A percentile compares a stretch with the other conserved stretches of the same genome.
phyloP scores from a whole-genome alignment of 2,888 invertebrate species.

The Orthosia incerta region DNA sequence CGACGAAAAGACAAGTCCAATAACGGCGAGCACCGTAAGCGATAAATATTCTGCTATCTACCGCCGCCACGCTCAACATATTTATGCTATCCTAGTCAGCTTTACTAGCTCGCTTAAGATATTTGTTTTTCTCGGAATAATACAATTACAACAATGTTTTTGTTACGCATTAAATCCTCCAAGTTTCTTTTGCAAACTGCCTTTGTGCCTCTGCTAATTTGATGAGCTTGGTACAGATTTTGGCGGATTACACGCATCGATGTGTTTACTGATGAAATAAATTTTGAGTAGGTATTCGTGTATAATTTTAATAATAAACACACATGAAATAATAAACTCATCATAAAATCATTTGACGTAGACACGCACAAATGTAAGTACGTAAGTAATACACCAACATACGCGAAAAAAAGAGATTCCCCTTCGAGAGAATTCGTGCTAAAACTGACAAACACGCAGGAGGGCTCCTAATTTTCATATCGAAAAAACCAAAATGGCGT shows the following conservation, averaged over 20 bases:
- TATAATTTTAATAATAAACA: slow-evolving; percentile 26
- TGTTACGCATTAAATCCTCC: slow-evolving; percentile 48
- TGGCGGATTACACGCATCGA: not conserved
- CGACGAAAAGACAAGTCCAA: slow-evolving; percentile 89
- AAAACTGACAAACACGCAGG: slow-evolving; percentile 70
- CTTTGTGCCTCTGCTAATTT: slow-evolving; percentile 35
- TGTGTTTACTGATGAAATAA: not conserved
- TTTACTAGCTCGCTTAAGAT: slow-evolving; percentile 75
- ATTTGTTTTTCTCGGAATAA: slow-evolving; percentile 73
- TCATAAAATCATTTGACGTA: slow-evolving; percentile 62
- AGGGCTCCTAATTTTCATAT: slow-evolving; percentile 81
- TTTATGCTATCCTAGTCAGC: slow-evolving; percentile 80
- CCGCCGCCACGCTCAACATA: slow-evolving; percentile 76
- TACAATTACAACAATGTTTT: slow-evolving; percentile 63
- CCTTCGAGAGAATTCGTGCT: slow-evolving; percentile 71
- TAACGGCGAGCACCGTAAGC: slow-evolving; percentile 81
- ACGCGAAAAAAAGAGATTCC: slow-evolving; percentile 62
- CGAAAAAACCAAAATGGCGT: slow-evolving; percentile 78
- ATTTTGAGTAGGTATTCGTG: not conserved
- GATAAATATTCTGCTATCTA: slow-evolving; percentile 87
- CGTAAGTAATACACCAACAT: slow-evolving; percentile 63
- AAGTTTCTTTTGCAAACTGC: slow-evolving; percentile 52
- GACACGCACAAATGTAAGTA: slow-evolving; percentile 56
- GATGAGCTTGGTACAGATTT: slow-evolving; percentile 40
- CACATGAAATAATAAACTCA: slow-evolving; percentile 55